These are phyloP conservation scores for Oikopleura vanhoeffeni DNA, from an alignment of 23 tunicate species.

Conservation along the genomic window DNA sequence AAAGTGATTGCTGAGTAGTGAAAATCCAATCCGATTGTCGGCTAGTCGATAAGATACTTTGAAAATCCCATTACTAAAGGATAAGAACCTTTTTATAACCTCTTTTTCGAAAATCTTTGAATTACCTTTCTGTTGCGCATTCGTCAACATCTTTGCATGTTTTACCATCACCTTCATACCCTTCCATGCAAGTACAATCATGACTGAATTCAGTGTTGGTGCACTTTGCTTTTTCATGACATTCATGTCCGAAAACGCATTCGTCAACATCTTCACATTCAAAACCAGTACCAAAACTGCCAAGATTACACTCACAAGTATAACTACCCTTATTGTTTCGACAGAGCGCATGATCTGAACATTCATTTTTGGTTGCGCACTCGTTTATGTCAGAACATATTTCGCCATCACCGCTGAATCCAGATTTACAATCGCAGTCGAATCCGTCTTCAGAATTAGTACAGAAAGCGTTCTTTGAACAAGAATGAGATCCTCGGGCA, in stretches of 20 bases:
- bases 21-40: no score
- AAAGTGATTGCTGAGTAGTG: no score
- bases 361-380: conserved; percentile 28
- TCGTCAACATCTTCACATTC: conserved; percentile 25
- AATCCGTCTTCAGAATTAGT: background rate
- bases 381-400: conserved; percentile 81
- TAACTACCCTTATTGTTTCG: conserved; percentile 22
- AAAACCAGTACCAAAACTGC: background rate
- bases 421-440: background rate
- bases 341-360: conserved; percentile 24
- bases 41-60: no score
- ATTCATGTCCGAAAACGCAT: background rate
- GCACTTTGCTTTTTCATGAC: background rate
- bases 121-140: background rate
- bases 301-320: conserved; percentile 20
- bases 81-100: no score
- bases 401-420: conserved; percentile 24
- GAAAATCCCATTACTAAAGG: no score
- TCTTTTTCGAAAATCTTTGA: no score
- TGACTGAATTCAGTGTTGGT: background rate
- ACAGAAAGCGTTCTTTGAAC: background rate
- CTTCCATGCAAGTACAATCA: background rate
- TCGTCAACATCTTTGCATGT: conserved; percentile 3
- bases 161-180: background rate
- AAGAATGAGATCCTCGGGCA: background rate